Evolutionary conservation across 2,797 vertebrate genomes (phyloP).

Genomic region (Sardinella longiceps): DNA sequence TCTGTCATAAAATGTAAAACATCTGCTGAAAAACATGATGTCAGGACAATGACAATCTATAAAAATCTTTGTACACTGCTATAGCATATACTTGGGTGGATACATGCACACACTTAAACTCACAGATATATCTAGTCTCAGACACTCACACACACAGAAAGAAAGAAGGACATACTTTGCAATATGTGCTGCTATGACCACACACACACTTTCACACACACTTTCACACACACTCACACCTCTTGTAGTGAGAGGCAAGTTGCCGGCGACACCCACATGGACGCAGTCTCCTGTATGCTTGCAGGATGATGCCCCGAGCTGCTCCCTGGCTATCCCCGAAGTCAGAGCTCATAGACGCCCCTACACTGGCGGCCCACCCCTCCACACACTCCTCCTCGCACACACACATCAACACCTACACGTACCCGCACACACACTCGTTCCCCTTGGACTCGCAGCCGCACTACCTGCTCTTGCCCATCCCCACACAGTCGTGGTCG

Average conservation of each 20-base stretch:
- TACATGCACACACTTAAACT: background rate
- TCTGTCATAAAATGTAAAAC: too few species aligned
- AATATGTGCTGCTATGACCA: background rate
- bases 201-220: background rate
- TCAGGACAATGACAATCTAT: too few species aligned
- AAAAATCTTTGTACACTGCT: too few species aligned
- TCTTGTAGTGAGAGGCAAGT: background rate
- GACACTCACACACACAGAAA: background rate
- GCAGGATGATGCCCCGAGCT: slow-evolving; percentile 11
- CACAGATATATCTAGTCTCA: background rate
- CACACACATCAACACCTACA: background rate
- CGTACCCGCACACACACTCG: background rate
- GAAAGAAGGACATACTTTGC: too few species aligned
- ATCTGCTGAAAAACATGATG: too few species aligned
- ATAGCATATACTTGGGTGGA: too few species aligned
- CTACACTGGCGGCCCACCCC: background rate
- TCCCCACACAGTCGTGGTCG: background rate
- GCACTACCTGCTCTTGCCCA: background rate
- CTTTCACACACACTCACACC: background rate
- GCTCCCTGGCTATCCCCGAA: background rate
- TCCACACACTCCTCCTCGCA: background rate
- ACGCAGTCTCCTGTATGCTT: slow-evolving; percentile 20
- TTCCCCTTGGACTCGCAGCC: background rate
- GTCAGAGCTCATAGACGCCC: background rate
- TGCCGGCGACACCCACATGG: background rate